Base-by-base conservation (phyloP, 2,888 invertebrate genomes). In the Plagodis pulveraria region DNA sequence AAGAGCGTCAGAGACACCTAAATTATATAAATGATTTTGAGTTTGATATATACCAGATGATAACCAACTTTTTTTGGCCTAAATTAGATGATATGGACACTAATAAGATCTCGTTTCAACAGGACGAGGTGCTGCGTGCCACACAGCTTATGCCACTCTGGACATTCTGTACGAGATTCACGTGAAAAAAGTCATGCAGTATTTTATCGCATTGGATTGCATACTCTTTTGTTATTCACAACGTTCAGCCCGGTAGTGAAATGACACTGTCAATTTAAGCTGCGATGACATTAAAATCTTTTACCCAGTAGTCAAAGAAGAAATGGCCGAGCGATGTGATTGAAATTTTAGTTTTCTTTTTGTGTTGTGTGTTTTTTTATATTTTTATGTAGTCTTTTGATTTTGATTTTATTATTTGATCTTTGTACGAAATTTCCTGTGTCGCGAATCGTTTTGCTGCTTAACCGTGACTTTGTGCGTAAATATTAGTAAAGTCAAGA, bases 321-420 rank as follows among this genome's bases (percentile, higher is more conserved):
- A 83, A 82, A 88, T 89, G 87, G 84, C 82, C 79, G 76, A 84
- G 91, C 80, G 77, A 91, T 92, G 91, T 92, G 88, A 92, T 84
- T 87, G 79, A 91, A 90, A 89, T 89, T 67, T 90, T 87, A 82
- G 88, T 90, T 83, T 74, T 12, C 66, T 81, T 87, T 91, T 89
- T 91, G 90, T 92, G 91, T 91, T 89, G 85, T 91, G 89, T 91
- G 90, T 92, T 89, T 89, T 86, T 50, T 84, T 82, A 75, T 84
- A 80, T 83, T 87, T 86, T 81, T 88, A 91, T 91, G 91, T 91
- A 91, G 89, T 89, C 83, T 87, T 88, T 80, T 83, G 77, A 73
- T 80, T 80, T 84, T 83, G 62, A 76, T 77, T 77, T 75, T 65
- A 56, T 80, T 77, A 73, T 80, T 83, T 83, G 81, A 76, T 83